phyloP scores from a whole-genome alignment of 1,140 invertebrate genomes.

The Drosophila subobscura region DNA sequence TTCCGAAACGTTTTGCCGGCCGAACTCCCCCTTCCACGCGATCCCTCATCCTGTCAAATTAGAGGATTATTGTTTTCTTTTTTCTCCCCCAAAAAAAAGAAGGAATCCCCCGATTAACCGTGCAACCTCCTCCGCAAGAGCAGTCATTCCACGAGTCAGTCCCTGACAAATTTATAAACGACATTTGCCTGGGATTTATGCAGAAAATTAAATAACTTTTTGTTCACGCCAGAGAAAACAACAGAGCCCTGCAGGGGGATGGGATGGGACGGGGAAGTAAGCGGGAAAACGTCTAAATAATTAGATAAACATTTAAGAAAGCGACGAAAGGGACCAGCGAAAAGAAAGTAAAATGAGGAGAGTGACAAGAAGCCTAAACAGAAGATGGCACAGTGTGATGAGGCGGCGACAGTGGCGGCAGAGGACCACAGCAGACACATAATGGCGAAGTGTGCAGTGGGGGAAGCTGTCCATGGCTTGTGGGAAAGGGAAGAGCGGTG shows the following conservation, averaged over 20 bases:
- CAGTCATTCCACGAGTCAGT: slow-evolving; percentile 13
- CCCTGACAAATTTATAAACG: slow-evolving; percentile 29
- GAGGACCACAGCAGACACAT: slow-evolving; percentile 40
- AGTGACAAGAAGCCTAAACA: slow-evolving; percentile 35
- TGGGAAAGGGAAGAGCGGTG: slow-evolving; percentile 1
- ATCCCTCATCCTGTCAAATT: not conserved
- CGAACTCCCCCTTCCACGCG: not conserved
- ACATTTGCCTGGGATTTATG: slow-evolving; percentile 52
- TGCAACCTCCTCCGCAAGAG: not conserved
- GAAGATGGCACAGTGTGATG: not conserved
- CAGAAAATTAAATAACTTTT: slow-evolving; percentile 59
- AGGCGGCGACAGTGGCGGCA: too few species aligned
- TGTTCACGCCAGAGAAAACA: slow-evolving; percentile 27
- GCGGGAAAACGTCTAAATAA: slow-evolving; percentile 68
- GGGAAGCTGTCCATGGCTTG: slow-evolving; percentile 3
- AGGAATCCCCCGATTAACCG: not conserved
- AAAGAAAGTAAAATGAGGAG: slow-evolving; percentile 43
- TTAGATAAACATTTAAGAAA: slow-evolving; percentile 77
- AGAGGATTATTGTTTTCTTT: slow-evolving; percentile 1
- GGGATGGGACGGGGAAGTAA: not conserved
- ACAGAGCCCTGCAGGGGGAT: not conserved
- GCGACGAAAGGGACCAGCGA: slow-evolving; percentile 44
- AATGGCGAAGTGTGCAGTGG: slow-evolving; percentile 27
- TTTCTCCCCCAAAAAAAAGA: not conserved
- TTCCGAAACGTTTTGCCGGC: not conserved